Conservation (phyloP, 2,888 invertebrate species). For the Aphrophora alni region DNA sequence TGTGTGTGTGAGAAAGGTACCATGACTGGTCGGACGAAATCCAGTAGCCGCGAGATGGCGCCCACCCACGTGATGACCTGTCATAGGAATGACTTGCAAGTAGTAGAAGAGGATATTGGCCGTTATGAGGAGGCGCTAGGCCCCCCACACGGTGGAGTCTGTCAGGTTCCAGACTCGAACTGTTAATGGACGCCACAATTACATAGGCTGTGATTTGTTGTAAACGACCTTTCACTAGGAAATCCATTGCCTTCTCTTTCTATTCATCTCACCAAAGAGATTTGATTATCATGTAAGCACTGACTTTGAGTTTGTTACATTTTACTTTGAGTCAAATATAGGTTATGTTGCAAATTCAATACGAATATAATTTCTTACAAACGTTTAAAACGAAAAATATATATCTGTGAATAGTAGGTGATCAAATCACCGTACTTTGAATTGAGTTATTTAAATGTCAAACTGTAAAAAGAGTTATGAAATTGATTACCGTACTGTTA, state of each 20-base stretch:
- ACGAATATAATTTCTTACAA: no score
- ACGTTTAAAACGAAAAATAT: no score
- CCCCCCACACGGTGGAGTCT: background rate
- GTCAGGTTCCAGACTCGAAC: background rate
- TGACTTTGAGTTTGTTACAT: no score
- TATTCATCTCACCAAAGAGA: background rate
- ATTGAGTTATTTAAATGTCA: no score
- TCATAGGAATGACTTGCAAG: background rate
- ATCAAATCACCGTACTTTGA: no score
- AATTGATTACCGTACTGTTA: no score
- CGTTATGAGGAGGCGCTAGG: background rate
- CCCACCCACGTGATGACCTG: background rate
- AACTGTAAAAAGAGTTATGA: no score
- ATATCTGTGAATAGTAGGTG: no score
- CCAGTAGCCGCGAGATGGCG: background rate
- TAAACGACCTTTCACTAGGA: background rate
- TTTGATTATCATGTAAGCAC: background rate
- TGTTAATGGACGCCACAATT: background rate
- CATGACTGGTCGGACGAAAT: background rate
- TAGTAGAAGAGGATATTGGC: background rate
- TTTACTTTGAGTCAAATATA: no score
- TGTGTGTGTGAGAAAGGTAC: background rate
- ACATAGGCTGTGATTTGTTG: background rate
- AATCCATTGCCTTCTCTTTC: background rate
- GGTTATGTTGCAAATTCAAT: no score